Evolutionary conservation across 2,888 invertebrate species (phyloP).

Genomic region (Mythimna lalbum): DNA sequence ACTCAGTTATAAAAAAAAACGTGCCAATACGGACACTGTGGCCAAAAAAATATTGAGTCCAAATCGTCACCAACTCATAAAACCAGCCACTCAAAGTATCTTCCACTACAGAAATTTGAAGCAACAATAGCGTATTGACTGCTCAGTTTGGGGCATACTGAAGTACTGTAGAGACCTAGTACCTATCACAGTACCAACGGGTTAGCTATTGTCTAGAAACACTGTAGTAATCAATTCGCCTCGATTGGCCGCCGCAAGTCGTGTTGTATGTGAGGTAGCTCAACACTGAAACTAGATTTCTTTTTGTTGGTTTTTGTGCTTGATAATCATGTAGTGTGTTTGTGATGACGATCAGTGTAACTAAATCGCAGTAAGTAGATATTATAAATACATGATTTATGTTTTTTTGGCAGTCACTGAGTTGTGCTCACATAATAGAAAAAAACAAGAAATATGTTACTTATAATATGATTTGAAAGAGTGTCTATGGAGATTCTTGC

Average conservation of each 20-base stretch:
- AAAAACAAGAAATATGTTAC: no score
- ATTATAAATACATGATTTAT: no score
- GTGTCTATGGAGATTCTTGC: no score
- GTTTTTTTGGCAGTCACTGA: no score
- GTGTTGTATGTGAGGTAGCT: conserved; percentile 3
- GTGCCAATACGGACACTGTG: no score
- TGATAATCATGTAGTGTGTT: no score
- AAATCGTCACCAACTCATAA: background rate
- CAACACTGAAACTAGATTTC: background rate
- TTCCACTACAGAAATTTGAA: conserved; percentile 11
- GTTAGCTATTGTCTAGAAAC: conserved; percentile 36
- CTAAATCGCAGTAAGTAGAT: background rate
- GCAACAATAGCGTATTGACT: conserved; percentile 43
- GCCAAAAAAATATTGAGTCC: no score
- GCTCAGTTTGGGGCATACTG: conserved; percentile 19
- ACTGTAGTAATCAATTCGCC: conserved; percentile 51
- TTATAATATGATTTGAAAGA: no score
- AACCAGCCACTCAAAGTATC: conserved; percentile 3
- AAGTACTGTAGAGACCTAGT: conserved; percentile 2
- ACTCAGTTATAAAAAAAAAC: no score
- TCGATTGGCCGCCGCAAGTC: conserved; percentile 31
- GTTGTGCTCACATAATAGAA: no score
- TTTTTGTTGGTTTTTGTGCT: background rate
- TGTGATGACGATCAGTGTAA: background rate
- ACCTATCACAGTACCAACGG: background rate